Evolutionary conservation across 2,113 vertebrate genomes (phyloP).

Genomic region (Cavia porcellus): DNA sequence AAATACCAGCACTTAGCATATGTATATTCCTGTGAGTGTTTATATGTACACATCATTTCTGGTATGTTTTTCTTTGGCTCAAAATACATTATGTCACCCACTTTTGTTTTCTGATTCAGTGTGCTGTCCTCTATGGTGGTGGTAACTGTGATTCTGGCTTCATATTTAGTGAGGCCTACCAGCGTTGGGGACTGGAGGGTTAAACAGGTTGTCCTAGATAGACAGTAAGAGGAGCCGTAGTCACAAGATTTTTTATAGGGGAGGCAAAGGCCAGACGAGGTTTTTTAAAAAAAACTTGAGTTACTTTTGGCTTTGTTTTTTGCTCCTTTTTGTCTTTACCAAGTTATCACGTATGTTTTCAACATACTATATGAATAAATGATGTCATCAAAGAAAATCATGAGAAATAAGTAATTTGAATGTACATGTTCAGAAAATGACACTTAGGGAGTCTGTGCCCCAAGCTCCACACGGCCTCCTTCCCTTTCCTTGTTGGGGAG

Average conservation of each 20-base stretch:
- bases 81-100: conserved; percentile 58
- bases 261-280: not conserved
- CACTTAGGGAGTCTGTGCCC: not conserved
- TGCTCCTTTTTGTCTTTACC: not conserved
- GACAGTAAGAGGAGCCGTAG: not conserved
- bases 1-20: not conserved
- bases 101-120: conserved; percentile 52
- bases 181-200: not conserved
- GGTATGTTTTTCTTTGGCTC: conserved; percentile 59
- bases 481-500: too few relatives aligned
- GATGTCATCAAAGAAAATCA: not conserved
- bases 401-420: not conserved
- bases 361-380: not conserved
- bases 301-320: not conserved
- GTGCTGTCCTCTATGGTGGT: not conserved
- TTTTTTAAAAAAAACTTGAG: not conserved
- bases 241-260: not conserved
- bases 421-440: not conserved
- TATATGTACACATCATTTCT: conserved; percentile 51
- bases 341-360: not conserved
- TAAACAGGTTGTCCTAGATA: not conserved
- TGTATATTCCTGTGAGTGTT: conserved; percentile 31
- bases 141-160: not conserved
- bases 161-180: not conserved
- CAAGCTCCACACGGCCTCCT: not conserved